Evolutionary conservation across 1,140 invertebrate species (phyloP).

Genomic region (Ceratosolen fusciceps): DNA sequence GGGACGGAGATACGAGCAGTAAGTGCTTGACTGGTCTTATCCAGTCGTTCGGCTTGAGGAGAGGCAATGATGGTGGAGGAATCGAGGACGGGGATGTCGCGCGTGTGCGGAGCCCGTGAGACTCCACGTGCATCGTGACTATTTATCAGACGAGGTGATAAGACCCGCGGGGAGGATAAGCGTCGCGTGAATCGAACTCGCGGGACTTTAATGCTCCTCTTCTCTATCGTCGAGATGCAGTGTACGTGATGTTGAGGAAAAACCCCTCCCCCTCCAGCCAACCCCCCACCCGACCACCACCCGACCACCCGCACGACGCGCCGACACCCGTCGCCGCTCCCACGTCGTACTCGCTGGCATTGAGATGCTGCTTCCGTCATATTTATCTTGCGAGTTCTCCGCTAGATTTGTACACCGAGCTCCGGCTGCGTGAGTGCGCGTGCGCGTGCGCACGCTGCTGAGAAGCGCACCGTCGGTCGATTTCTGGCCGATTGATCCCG

Average conservation of each 20-base stretch:
- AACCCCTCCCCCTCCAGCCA: too few relatives aligned
- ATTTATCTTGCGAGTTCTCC: not conserved
- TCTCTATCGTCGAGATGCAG: too few relatives aligned
- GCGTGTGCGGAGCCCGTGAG: not conserved
- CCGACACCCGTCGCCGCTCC: not conserved
- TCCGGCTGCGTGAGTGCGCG: not conserved
- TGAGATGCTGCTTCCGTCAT: not conserved
- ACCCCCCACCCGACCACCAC: too few relatives aligned
- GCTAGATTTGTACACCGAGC: not conserved
- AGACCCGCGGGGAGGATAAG: not conserved
- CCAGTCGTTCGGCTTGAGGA: not conserved
- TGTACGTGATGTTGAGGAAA: too few relatives aligned
- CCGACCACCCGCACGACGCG: too few relatives aligned
- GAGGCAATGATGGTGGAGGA: not conserved
- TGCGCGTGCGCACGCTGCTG: not conserved
- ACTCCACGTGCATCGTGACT: not conserved
- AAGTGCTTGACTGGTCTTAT: not conserved
- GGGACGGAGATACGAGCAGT: not conserved
- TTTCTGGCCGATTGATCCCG: not conserved
- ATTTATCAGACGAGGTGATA: not conserved
- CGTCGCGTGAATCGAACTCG: too few relatives aligned
- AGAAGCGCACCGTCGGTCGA: not conserved
- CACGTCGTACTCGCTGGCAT: not conserved
- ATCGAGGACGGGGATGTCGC: not conserved
- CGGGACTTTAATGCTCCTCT: too few relatives aligned